phyloP scores from a whole-genome alignment of 1,140 invertebrate species.

The Helicoverpa zea region DNA sequence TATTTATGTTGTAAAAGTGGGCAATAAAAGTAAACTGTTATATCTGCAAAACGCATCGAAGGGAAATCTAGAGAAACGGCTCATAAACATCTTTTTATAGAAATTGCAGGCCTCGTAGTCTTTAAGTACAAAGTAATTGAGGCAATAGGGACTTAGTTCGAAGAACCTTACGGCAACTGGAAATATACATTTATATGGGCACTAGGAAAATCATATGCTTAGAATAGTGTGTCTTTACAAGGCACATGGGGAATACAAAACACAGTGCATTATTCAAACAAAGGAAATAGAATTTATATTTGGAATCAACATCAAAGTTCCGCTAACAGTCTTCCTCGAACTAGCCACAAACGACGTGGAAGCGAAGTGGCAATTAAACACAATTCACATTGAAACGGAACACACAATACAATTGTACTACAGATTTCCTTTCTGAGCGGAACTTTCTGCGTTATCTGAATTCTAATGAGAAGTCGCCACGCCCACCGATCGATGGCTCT shows the following conservation, averaged over 20 bases:
- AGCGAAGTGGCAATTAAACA: slow-evolving; percentile 30
- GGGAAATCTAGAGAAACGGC: no score
- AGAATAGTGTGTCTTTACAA: no score
- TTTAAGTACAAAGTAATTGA: no score
- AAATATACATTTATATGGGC: no score
- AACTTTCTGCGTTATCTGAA: slow-evolving; percentile 43
- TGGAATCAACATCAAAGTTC: neutral
- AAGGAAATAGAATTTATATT: neutral
- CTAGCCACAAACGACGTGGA: slow-evolving; percentile 29
- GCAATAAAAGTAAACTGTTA: neutral
- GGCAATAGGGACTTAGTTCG: no score
- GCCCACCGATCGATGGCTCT: slow-evolving; percentile 27
- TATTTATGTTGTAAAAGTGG: slow-evolving; percentile 2
- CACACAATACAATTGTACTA: slow-evolving; percentile 39
- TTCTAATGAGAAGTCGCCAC: slow-evolving; percentile 38
- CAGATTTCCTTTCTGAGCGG: slow-evolving; percentile 51
- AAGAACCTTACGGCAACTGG: no score
- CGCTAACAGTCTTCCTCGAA: slow-evolving; percentile 5
- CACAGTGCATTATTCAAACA: no score
- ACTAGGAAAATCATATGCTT: no score
- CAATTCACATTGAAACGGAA: slow-evolving; percentile 31
- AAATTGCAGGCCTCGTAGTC: no score
- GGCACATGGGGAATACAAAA: no score
- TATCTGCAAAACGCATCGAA: no score
- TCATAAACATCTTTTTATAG: no score